Base-by-base conservation (phyloP, 2,113 vertebrate genomes). In the Vidua chalybeata region DNA sequence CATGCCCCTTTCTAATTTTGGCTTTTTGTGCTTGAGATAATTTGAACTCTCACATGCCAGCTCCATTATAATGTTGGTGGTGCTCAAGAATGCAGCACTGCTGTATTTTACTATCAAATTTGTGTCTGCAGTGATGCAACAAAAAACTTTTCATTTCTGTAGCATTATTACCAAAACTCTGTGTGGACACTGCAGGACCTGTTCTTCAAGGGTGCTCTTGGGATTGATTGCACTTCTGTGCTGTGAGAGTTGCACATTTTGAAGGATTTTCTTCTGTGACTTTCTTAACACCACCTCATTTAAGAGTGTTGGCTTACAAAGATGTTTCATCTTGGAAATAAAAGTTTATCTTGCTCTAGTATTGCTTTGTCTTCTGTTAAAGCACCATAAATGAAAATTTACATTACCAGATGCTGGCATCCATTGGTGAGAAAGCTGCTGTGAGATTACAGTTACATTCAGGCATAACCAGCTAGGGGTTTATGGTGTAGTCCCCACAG, bases 1-100 rank as follows among this genome's bases (percentile, higher is more conserved):
- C 73, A 33, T 94, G 76, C 48, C 80, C 68, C 33, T 51, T 94
- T 81, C 73, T 84, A 55, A 92, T 96, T 89, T 89, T 72, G 78
- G 35, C 75, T 56, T 84, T 45, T 84, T 52, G 16, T 72, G 84
- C 91, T 62, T 59, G n/a, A 58, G 49, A 72, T 77, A 75, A 61
- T 41, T 52, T 56, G 1, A 84, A 68, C 39, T 84, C 82, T 18
- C 4, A 8, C 3, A 1, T 67, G 66, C 49, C 62, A 87, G 56
- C 52, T 82, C 48, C 1, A 0, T 8, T 61, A 18, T 51, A 35
- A 46, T 9, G 4, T 13, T 79, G 17, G 16, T 78, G 62, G 19
- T 88, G 51, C 67, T 88, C 67, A 64, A 52, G 31, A 61, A 35
- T 66, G 35, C 79, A 62, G 23, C 27, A 17, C 11, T 80, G 48